phyloP scores from a whole-genome alignment of 92 coral and sea anemone species.

The Heliopora coerulea region DNA sequence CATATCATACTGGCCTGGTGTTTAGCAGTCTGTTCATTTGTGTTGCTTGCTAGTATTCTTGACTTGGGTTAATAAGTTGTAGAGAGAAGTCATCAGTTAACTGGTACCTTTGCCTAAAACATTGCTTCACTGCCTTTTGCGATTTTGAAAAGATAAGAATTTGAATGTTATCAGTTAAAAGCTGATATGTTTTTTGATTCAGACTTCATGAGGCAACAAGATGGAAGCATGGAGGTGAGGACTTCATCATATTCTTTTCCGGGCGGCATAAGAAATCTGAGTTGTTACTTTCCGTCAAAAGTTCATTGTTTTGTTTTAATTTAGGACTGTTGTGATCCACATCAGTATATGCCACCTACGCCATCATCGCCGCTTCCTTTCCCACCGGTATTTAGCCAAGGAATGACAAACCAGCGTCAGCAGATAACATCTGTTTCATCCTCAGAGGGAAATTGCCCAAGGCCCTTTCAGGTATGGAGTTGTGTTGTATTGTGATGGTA shows the following conservation, averaged over 20 bases:
- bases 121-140: too few species aligned
- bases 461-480: conserved; percentile 38
- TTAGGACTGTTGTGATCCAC: conserved; percentile 40
- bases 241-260: too few species aligned
- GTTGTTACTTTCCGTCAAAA: too few species aligned
- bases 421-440: conserved; percentile 29
- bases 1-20: too few species aligned
- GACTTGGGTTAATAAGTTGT: too few species aligned
- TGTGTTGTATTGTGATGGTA: too few species aligned
- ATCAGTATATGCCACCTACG: conserved; percentile 37
- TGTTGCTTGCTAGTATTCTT: too few species aligned
- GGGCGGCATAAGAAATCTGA: too few species aligned
- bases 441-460: conserved; percentile 25
- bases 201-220: conserved; percentile 34
- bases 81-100: too few species aligned
- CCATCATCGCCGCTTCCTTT: conserved; percentile 26
- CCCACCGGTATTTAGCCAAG: conserved; percentile 2
- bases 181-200: conserved; percentile 14
- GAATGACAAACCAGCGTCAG: conserved; percentile 21
- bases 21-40: too few species aligned
- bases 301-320: background rate
- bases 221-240: conserved; percentile 32
- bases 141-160: too few species aligned
- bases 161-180: background rate
- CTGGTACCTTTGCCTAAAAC: too few species aligned